phyloP scores from a whole-genome alignment of 2,113 vertebrate genomes.

The Clarias magur region DNA sequence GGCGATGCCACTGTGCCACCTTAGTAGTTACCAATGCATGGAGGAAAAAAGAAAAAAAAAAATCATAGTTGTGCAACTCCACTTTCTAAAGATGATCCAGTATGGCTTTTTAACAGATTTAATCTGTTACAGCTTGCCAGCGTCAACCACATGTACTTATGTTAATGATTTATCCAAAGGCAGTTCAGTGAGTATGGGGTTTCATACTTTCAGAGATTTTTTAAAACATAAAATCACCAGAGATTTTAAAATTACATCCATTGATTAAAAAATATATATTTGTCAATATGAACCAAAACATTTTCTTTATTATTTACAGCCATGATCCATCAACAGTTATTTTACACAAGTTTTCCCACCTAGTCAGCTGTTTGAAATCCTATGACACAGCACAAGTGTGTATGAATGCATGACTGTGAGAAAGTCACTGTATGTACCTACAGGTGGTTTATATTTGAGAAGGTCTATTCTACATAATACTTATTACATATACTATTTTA shows the following conservation, averaged over 20 bases:
- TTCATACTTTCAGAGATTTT: not conserved
- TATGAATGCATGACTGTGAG: not conserved
- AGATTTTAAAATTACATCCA: too few species aligned
- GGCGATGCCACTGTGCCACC: too few species aligned
- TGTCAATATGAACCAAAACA: not conserved
- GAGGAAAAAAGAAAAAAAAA: not conserved
- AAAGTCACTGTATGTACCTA: slow-evolving; percentile 49
- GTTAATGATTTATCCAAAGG: not conserved
- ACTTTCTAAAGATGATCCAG: not conserved
- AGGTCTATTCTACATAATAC: slow-evolving; percentile 26
- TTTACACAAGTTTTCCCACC: not conserved
- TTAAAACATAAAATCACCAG: too few species aligned
- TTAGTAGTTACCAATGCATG: not conserved
- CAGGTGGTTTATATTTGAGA: slow-evolving; percentile 54
- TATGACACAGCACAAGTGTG: slow-evolving; percentile 10
- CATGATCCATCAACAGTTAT: not conserved
- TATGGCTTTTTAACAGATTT: not conserved
- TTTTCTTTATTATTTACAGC: not conserved
- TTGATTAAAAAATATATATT: too few species aligned
- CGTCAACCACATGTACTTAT: not conserved
- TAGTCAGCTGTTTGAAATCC: not conserved
- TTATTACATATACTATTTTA: too few species aligned
- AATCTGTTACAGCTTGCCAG: not conserved
- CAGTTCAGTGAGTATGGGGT: not conserved
- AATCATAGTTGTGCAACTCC: not conserved